Base-by-base conservation (phyloP, 2,888 invertebrate genomes). In the Pterostichus niger region DNA sequence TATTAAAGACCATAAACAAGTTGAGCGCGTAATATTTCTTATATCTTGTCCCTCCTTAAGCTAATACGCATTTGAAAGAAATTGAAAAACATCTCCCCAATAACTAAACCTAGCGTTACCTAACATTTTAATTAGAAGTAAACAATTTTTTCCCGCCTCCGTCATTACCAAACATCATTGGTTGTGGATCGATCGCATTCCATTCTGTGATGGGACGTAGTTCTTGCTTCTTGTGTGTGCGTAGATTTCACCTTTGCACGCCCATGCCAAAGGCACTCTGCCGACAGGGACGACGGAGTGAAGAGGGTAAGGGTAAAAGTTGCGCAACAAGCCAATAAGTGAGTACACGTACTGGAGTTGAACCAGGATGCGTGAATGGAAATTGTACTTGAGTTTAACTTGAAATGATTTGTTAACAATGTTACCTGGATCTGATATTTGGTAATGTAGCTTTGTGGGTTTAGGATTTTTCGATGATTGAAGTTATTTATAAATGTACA, bases 301-400 rank as follows among this genome's bases (percentile, higher is more conserved):
- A n/a, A 13, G 15, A 13, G 35, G n/a, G 15, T 0, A 33, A 10
- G 35, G 56, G 35, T 46, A 33, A 46, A 17, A 24, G 61, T 79
- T 79, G 64, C 78, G 78, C 78, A 79, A 64, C 44, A 61, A 31
- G 59, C 33, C 68, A 33, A 33, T 24, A 56, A 35, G 77, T 40
- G 44, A 77, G 59, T 24, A 24, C 15, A 46, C 31, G 35, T 52
- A 40, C 6, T 40, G 40, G 40, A 40, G 40, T 40, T 0, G n/a
- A 49, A 11, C 11, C 49, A 13, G 49, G n/a, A 49, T 49, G 49
- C 49, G 2, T n/a, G 6, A 0, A 1, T 49, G 2, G 49, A 49
- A 49, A 2, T 5, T 5, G 49, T 49, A 49, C n/a, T 13, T 49
- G 4, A n/a, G 11, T 49, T 49, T n/a, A 49, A n/a, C 49, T 24